Evolutionary conservation across 37 sponge, comb jelly and placozoan species (phyloP).

Genomic region (Agelas oroides): DNA sequence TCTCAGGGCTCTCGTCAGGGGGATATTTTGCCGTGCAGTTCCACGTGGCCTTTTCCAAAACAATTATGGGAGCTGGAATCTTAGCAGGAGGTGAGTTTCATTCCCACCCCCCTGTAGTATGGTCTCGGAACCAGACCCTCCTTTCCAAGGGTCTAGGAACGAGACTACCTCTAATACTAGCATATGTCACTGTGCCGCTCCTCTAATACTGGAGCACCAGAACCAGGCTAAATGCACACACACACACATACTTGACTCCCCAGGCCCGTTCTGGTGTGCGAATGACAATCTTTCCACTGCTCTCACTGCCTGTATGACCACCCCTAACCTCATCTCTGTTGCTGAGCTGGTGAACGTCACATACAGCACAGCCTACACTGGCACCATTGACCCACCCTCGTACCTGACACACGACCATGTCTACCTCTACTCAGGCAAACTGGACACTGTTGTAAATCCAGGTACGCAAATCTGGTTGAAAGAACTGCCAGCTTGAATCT

Average conservation of each 20-base stretch:
- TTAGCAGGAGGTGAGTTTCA: conserved; percentile 85
- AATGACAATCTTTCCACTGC: conserved; percentile 54
- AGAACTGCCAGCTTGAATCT: background rate
- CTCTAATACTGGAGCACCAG: too few relatives aligned
- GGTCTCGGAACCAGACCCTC: too few relatives aligned
- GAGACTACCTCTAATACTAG: too few relatives aligned
- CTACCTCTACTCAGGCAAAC: conserved; percentile 73
- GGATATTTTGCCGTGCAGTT: conserved; percentile 86
- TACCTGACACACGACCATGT: conserved; percentile 53
- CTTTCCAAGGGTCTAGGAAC: too few relatives aligned
- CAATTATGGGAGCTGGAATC: conserved; percentile 78
- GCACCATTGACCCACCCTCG: conserved; percentile 54
- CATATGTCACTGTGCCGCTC: too few relatives aligned
- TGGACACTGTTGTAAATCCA: conserved; percentile 68
- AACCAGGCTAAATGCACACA: too few relatives aligned
- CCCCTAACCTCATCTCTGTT: conserved; percentile 64
- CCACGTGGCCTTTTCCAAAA: conserved; percentile 80
- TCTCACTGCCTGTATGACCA: conserved; percentile 43
- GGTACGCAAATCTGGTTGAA: conserved; percentile 41
- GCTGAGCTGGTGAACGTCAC: conserved; percentile 64
- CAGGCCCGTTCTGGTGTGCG: conserved; percentile 86
- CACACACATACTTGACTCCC: too few relatives aligned
- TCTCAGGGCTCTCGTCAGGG: conserved; percentile 89
- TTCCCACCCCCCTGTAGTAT: too few relatives aligned
- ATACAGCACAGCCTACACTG: conserved; percentile 38